A percentile compares a stretch with the other conserved stretches of the same genome.
Conservation (phyloP, 2,888 invertebrate genomes). For the Azorinus chamasolen region DNA sequence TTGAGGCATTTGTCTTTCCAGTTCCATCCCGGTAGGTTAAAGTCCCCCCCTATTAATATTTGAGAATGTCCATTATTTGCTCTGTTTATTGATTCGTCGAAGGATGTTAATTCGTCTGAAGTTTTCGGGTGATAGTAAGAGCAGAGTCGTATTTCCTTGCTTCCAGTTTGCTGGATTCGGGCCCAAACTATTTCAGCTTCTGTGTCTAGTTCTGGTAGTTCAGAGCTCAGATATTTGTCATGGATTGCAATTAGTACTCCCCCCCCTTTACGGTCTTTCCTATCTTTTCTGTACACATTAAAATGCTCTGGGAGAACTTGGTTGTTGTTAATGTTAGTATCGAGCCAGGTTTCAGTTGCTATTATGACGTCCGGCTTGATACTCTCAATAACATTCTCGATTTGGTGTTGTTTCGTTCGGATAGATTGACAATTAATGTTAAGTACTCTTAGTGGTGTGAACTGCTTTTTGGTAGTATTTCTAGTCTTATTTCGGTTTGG, state of each 20-base stretch:
- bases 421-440: slow-evolving; percentile 27
- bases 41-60: no score
- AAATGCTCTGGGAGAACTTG: slow-evolving; percentile 1
- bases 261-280: no score
- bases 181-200: slow-evolving; percentile 3
- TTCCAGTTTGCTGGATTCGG: slow-evolving; percentile 2
- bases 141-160: slow-evolving; percentile 1
- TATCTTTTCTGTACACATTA: background rate
- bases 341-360: slow-evolving; percentile 28
- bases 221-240: background rate
- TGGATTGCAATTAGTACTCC: slow-evolving; percentile 18
- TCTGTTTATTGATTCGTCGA: background rate
- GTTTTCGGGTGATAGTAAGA: no score
- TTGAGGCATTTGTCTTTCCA: background rate
- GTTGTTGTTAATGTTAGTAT: background rate
- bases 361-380: slow-evolving; percentile 29
- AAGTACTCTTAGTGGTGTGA: slow-evolving; percentile 15
- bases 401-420: no score
- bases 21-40: no score
- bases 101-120: background rate
- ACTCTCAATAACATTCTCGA: no score
- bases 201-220: slow-evolving; percentile 15
- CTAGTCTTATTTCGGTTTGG: background rate
- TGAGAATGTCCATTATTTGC: background rate
- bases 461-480: no score